Evolutionary conservation across 2,797 vertebrate species (phyloP).

Genomic region (Danionella dracula): DNA sequence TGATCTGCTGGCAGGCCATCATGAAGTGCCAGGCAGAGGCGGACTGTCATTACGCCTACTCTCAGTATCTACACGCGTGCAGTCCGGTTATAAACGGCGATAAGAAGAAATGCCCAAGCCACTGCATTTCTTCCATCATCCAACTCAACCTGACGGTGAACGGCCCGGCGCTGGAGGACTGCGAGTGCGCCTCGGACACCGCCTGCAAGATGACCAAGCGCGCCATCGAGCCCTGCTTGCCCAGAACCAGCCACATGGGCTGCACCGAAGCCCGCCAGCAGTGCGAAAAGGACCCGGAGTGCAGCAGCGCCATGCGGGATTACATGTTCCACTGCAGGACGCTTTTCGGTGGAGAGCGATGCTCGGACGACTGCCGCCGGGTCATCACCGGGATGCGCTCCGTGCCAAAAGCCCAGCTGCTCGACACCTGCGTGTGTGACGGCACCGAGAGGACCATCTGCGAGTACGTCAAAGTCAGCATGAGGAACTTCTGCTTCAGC

Average conservation of each 20-base stretch:
- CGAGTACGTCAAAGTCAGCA: conserved; percentile 89
- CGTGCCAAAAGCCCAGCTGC: conserved; percentile 84
- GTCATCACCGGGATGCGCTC: conserved; percentile 88
- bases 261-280: conserved; percentile 88
- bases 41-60: conserved; percentile 88
- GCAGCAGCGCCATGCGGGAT: conserved; percentile 76
- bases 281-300: conserved; percentile 83
- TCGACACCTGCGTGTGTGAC: conserved; percentile 92
- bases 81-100: conserved; percentile 72
- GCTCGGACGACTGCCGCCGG: conserved; percentile 81
- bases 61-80: conserved; percentile 84
- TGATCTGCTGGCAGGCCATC: conserved; percentile 92
- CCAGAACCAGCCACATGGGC: conserved; percentile 80
- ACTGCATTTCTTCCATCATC: conserved; percentile 90
- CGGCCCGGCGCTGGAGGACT: conserved; percentile 88
- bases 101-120: conserved; percentile 80
- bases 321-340: conserved; percentile 88
- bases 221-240: conserved; percentile 91
- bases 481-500: conserved; percentile 86
- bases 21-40: conserved; percentile 84
- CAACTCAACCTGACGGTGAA: conserved; percentile 87
- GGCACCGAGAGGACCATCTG: conserved; percentile 90
- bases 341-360: conserved; percentile 86
- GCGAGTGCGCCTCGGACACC: conserved; percentile 82
- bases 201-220: conserved; percentile 78